Evolutionary conservation across 2,797 vertebrate species (phyloP).

Genomic region (Eulemur albifrons): DNA sequence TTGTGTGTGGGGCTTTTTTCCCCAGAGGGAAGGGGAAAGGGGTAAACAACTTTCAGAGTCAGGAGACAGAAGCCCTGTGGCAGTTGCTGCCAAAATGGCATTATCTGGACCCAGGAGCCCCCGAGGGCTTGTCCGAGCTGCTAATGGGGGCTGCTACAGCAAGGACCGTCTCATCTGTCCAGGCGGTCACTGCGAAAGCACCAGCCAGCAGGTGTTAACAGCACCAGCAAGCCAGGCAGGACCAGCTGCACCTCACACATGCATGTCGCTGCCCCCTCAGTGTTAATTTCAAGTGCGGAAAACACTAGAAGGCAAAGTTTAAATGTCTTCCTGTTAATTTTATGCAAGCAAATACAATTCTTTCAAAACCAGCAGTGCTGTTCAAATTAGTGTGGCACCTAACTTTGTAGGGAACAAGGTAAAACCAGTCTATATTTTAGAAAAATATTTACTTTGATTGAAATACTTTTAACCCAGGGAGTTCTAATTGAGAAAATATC

Average conservation of each 20-base stretch:
- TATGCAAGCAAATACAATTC: neutral
- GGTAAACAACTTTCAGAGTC: neutral
- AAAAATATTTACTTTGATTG: slow-evolving; percentile 11
- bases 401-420: neutral
- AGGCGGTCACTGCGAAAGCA: neutral
- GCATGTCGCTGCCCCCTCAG: neutral
- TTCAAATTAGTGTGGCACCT: neutral
- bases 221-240: neutral
- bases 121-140: neutral
- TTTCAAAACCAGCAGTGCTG: slow-evolving; percentile 4
- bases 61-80: neutral
- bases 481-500: slow-evolving; percentile 6
- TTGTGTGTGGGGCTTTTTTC: neutral
- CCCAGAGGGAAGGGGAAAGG: rapidly evolving
- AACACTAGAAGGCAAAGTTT: neutral
- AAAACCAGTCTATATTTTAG: neutral
- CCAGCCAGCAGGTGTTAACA: neutral
- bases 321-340: neutral
- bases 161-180: neutral
- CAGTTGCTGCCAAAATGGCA: neutral
- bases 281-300: neutral
- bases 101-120: neutral
- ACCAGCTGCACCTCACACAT: neutral
- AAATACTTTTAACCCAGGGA: neutral
- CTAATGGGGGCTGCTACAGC: neutral